Evolutionary conservation across 2,888 invertebrate species (phyloP).

Genomic region (Chrysolina americana): DNA sequence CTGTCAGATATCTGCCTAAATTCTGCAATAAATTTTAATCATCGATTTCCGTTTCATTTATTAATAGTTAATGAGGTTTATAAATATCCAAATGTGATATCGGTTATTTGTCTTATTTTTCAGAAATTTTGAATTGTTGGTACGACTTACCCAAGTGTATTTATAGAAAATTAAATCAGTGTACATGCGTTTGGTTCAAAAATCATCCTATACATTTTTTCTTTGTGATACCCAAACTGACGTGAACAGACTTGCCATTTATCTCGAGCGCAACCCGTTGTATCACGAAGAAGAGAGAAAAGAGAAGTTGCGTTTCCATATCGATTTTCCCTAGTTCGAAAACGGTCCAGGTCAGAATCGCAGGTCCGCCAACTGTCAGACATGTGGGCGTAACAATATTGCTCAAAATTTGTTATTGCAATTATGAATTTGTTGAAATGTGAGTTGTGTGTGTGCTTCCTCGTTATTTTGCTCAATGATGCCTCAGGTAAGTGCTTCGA

Average conservation of each 20-base stretch:
- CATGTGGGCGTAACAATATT: constrained; percentile 60
- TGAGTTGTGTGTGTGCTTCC: constrained; percentile 40
- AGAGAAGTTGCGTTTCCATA: constrained; percentile 41
- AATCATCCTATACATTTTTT: no score
- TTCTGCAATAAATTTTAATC: no score
- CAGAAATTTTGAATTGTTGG: no score
- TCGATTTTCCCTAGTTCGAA: constrained; percentile 55
- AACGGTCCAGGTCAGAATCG: constrained; percentile 55
- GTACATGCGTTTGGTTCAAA: no score
- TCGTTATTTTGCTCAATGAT: constrained; percentile 52
- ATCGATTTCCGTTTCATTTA: no score
- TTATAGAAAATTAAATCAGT: no score
- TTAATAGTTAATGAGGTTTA: no score
- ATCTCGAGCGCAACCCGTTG: background rate
- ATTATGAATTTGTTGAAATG: constrained; percentile 48
- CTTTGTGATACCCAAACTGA: no score
- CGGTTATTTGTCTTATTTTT: no score
- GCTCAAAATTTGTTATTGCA: constrained; percentile 45
- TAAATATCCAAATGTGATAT: no score
- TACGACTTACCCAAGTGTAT: no score
- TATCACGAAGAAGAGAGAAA: constrained; percentile 1
- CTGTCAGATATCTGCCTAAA: no score
- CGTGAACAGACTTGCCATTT: background rate
- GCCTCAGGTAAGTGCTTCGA: constrained; percentile 52
- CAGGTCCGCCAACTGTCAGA: constrained; percentile 49